These are phyloP conservation scores for Aegithalos caudatus DNA, from an alignment of 2,113 vertebrate genomes.

Conservation along the genomic window DNA sequence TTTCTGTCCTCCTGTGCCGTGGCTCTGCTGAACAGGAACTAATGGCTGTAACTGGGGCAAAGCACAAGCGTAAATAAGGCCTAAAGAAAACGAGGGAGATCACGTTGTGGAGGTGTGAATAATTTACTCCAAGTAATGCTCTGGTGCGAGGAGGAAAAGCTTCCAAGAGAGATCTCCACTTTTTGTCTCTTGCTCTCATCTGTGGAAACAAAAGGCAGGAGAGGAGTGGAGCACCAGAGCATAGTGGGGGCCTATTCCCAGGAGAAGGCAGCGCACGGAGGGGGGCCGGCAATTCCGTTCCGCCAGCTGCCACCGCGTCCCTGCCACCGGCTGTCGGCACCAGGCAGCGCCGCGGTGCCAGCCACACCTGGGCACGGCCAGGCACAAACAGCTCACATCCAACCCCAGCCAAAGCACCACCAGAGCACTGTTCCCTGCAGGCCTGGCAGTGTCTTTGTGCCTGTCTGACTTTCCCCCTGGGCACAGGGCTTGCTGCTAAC, in stretches of 20 bases:
- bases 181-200: slow-evolving; percentile 20
- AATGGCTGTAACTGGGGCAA: slow-evolving; percentile 31
- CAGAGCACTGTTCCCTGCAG: not conserved
- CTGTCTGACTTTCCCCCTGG: not conserved
- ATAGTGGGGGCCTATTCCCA: not conserved
- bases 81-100: not conserved
- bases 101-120: not conserved
- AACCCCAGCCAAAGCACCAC: not conserved
- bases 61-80: not conserved
- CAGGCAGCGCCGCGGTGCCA: not conserved
- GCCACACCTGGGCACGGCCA: not conserved
- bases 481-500: not conserved
- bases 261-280: not conserved
- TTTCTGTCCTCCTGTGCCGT: not conserved
- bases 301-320: not conserved
- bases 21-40: slow-evolving; percentile 8
- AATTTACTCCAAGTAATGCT: slow-evolving; percentile 12
- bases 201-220: slow-evolving; percentile 26
- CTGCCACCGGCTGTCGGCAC: not conserved
- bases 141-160: not conserved
- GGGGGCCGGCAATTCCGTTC: not conserved
- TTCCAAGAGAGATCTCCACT: not conserved
- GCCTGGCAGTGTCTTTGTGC: not conserved
- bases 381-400: not conserved
- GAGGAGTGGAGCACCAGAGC: not conserved